phyloP scores from a whole-genome alignment of 2,888 invertebrate species.

The Prosopocoilus inquinatus region DNA sequence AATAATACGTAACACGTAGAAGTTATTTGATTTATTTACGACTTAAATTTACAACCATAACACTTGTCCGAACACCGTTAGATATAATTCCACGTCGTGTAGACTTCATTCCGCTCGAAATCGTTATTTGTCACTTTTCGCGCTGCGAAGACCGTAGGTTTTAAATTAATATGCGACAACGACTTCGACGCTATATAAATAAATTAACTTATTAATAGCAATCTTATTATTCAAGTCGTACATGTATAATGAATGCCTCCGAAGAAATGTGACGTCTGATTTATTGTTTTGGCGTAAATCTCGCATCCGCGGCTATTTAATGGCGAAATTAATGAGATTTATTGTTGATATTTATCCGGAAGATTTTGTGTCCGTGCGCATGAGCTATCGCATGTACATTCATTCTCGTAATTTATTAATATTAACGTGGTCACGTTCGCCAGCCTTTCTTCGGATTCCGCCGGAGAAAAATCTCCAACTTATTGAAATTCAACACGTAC shows the following conservation, averaged over 20 bases:
- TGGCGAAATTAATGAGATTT: constrained; percentile 8
- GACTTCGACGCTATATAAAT: not conserved
- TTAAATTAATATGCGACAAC: not conserved
- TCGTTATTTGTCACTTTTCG: not conserved
- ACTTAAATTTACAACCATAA: too few species aligned
- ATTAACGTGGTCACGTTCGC: not conserved
- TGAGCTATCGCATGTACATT: too few species aligned
- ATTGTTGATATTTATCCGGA: constrained; percentile 11
- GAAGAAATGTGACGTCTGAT: constrained; percentile 2
- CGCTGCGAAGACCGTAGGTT: not conserved
- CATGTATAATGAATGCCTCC: constrained; percentile 6
- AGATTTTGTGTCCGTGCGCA: not conserved
- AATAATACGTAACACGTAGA: too few species aligned
- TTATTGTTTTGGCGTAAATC: constrained; percentile 1
- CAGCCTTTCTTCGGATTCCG: too few species aligned
- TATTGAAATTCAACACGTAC: too few species aligned
- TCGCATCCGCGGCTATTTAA: constrained; percentile 5
- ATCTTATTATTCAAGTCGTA: constrained; percentile 2
- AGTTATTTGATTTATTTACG: too few species aligned
- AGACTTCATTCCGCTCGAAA: not conserved
- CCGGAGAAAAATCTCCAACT: too few species aligned
- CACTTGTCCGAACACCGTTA: too few species aligned
- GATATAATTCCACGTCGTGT: too few species aligned
- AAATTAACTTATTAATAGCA: not conserved
- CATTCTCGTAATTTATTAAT: not conserved